Conservation (phyloP, 1,140 invertebrate species). For the Branchinecta lindahli region DNA sequence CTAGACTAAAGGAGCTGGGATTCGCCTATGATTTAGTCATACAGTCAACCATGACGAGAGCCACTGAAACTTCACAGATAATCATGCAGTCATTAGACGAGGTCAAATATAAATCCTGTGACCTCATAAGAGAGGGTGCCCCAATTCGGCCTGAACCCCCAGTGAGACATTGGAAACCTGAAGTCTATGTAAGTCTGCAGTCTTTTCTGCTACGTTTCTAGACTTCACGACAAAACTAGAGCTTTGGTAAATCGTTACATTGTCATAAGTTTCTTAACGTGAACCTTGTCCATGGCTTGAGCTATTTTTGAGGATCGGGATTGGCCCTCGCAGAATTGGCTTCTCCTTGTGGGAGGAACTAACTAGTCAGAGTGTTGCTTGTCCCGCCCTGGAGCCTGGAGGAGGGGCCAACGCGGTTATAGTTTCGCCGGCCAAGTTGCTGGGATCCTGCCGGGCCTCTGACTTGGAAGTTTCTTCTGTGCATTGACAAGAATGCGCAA, state of each 20-base stretch:
- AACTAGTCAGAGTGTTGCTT: no score
- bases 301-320: no score
- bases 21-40: slow-evolving; percentile 61
- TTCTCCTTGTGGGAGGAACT: no score
- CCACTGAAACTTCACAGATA: slow-evolving; percentile 72
- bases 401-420: no score
- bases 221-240: no score
- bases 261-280: slow-evolving; percentile 14
- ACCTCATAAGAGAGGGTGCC: slow-evolving; percentile 78
- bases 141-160: slow-evolving; percentile 80
- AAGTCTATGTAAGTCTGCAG: slow-evolving; percentile 47
- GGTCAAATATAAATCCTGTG: slow-evolving; percentile 41
- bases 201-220: slow-evolving; percentile 4
- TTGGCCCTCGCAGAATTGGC: no score
- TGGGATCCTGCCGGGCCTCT: no score
- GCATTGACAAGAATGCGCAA: no score
- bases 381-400: no score
- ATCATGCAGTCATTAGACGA: slow-evolving; percentile 50
- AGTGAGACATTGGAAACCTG: slow-evolving; percentile 65
- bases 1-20: slow-evolving; percentile 51
- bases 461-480: no score
- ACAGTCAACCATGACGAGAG: slow-evolving; percentile 82
- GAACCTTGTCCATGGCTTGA: not conserved
- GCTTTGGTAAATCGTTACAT: not conserved
- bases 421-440: no score